Evolutionary conservation across 2,113 vertebrate species (phyloP).

Genomic region (Turdus rufiventris): DNA sequence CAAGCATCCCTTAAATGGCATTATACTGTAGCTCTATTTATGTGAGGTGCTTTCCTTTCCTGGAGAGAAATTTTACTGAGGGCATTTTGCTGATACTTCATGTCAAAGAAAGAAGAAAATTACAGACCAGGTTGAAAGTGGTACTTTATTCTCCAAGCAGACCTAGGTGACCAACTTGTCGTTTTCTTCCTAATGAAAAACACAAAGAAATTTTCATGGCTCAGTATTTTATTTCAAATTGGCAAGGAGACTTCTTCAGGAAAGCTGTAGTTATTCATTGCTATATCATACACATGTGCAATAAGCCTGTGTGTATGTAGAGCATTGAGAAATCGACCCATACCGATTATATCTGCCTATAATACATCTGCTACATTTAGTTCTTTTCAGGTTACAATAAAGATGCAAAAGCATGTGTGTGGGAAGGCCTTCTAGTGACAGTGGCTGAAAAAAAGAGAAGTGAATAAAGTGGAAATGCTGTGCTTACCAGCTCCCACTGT

Average conservation of each 20-base stretch:
- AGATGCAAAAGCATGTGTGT: not conserved
- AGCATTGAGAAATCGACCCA: not conserved
- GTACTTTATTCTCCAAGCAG: conserved; percentile 37
- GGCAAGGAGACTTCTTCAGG: not conserved
- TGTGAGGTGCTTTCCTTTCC: not conserved
- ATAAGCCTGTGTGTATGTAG: not conserved
- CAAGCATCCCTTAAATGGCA: not conserved
- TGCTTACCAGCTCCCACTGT: conserved; percentile 65
- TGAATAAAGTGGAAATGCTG: conserved; percentile 64
- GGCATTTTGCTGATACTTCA: not conserved
- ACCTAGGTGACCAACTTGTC: not conserved
- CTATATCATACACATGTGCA: not conserved
- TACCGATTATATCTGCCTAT: not conserved
- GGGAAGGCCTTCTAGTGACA: conserved; percentile 8
- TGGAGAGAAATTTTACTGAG: not conserved
- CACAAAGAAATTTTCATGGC: conserved; percentile 15
- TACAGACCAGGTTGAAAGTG: conserved; percentile 47
- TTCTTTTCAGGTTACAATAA: conserved; percentile 36
- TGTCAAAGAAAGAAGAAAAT: conserved; percentile 61
- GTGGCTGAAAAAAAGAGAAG: conserved; percentile 45
- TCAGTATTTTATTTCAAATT: not conserved
- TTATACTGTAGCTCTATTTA: not conserved
- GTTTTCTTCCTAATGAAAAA: conserved; percentile 61
- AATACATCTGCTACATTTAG: not conserved
- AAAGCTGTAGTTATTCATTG: not conserved